Conservation (phyloP, 1,140 invertebrate genomes). For the Scaptomyza pallida region DNA sequence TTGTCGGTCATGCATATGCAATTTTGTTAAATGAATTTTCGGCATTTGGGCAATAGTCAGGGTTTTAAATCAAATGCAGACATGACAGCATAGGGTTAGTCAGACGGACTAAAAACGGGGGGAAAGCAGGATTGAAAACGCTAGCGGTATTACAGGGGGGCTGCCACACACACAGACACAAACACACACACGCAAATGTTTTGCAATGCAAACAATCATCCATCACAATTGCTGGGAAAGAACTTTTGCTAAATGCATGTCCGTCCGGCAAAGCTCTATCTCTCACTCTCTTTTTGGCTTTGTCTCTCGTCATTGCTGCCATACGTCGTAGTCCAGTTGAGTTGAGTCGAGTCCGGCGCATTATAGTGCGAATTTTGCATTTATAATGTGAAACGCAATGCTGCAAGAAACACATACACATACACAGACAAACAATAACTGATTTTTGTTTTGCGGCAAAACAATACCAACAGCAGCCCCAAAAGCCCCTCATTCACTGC, state of each 20-base stretch:
- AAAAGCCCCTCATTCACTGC: background rate
- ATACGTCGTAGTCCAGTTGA: conserved; percentile 45
- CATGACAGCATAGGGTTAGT: conserved; percentile 6
- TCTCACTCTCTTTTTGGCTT: no score
- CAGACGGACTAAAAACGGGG: background rate
- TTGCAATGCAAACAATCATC: conserved; percentile 74
- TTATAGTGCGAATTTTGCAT: conserved; percentile 79
- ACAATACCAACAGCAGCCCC: no score
- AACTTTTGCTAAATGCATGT: conserved; percentile 54
- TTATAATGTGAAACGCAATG: conserved; percentile 57
- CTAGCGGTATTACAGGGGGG: conserved; percentile 48
- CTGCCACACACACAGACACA: conserved; percentile 15
- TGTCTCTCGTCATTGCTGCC: conserved; percentile 37
- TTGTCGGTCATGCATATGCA: conserved; percentile 55
- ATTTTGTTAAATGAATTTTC: conserved; percentile 56
- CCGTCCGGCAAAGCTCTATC: conserved; percentile 5
- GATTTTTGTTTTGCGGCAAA: conserved; percentile 53
- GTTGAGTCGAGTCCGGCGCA: conserved; percentile 50
- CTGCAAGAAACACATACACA: conserved; percentile 15
- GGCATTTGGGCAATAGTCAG: conserved; percentile 35
- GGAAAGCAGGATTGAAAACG: background rate
- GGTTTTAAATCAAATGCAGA: conserved; percentile 37
- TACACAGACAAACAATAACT: conserved; percentile 42
- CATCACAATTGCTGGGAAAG: conserved; percentile 70
- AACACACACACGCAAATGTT: conserved; percentile 51